These are phyloP conservation scores for Pungitius pungitius DNA, from an alignment of 2,113 vertebrate species.

Conservation along the genomic window DNA sequence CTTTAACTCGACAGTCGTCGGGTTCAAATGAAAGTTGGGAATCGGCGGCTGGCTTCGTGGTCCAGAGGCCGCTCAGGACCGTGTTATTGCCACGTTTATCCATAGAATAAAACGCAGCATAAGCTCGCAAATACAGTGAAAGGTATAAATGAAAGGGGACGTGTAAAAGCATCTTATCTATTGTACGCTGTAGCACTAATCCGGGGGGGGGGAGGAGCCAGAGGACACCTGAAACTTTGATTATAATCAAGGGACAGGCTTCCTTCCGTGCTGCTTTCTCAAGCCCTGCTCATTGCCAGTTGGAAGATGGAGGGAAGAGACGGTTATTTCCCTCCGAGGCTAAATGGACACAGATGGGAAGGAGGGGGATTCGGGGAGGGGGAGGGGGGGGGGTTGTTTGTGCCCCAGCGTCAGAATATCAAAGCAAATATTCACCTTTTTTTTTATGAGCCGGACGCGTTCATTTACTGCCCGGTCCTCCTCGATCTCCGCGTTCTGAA, in stretches of 20 bases:
- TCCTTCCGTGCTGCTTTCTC: constrained; percentile 37
- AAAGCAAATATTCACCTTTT: constrained; percentile 76
- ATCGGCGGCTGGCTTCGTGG: background rate
- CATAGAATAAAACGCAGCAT: background rate
- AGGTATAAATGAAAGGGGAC: constrained; percentile 5
- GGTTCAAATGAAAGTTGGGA: background rate
- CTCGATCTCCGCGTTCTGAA: constrained; percentile 70
- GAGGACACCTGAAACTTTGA: constrained; percentile 63
- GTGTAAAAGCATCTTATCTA: constrained; percentile 37
- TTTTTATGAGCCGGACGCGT: constrained; percentile 59
- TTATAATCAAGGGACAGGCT: constrained; percentile 51
- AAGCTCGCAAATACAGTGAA: background rate
- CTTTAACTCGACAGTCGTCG: background rate
- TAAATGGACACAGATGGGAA: constrained; percentile 78
- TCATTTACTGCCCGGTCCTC: constrained; percentile 67
- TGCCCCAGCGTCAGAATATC: constrained; percentile 69
- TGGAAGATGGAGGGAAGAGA: constrained; percentile 46
- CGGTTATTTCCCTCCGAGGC: constrained; percentile 65
- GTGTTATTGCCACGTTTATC: background rate
- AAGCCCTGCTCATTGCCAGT: constrained; percentile 34
- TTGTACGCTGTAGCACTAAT: constrained; percentile 44
- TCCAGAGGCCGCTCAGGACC: background rate
- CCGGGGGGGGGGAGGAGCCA: constrained; percentile 40
- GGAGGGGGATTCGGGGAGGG: background rate
- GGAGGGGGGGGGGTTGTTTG: constrained; percentile 34